A percentile compares a stretch with the other conserved stretches of the same genome.
Evolutionary conservation across 2,797 vertebrate genomes (phyloP).

Genomic region (Phataginus tetradactyla): DNA sequence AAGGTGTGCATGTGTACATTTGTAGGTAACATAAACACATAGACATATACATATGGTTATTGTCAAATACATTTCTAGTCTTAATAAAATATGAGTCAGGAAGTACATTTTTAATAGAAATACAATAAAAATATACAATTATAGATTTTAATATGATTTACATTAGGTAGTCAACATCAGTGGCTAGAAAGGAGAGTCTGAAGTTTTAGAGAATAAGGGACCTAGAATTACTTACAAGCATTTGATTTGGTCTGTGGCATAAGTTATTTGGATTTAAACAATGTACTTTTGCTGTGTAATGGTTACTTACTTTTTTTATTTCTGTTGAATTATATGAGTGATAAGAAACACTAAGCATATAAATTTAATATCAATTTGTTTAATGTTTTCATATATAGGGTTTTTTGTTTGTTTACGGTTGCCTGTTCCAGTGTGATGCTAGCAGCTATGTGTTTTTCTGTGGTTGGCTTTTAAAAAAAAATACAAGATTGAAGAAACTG

Average conservation of each 20-base stretch:
- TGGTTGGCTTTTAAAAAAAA: not conserved
- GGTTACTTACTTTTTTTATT: not conserved
- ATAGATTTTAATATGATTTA: slow-evolving; percentile 18
- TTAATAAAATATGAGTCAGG: not conserved
- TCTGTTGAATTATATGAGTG: not conserved
- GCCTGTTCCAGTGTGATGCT: not conserved
- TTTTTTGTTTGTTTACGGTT: not conserved
- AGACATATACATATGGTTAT: not conserved
- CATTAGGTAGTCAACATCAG: not conserved
- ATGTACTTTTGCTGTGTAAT: slow-evolving; percentile 8
- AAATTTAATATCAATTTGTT: not conserved
- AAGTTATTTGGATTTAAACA: not conserved
- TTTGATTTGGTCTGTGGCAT: slow-evolving; percentile 31
- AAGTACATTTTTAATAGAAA: slow-evolving; percentile 14
- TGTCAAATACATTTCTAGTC: slow-evolving; percentile 26
- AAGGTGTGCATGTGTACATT: not conserved
- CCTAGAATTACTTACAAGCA: not conserved
- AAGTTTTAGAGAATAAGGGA: not conserved
- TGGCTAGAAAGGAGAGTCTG: not conserved
- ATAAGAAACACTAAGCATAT: not conserved
- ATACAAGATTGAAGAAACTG: not conserved
- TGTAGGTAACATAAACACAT: not conserved
- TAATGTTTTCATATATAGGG: not conserved
- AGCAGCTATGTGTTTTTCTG: not conserved
- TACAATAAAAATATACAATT: not conserved